Base-by-base conservation (phyloP, 2,888 invertebrate genomes). In the Amphipyra tragopoginis region DNA sequence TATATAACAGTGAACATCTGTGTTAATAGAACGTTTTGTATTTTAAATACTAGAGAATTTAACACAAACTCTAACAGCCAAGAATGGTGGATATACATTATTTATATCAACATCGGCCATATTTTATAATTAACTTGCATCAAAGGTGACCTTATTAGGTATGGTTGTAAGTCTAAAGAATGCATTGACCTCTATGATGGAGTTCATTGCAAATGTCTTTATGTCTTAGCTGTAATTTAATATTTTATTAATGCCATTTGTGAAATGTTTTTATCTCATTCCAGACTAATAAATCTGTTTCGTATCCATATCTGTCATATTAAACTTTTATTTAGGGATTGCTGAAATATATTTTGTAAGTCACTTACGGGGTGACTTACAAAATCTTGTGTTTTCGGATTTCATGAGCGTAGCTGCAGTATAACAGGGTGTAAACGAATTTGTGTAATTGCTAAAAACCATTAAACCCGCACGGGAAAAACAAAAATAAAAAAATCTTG, bases 1-100 rank as follows among this genome's bases (percentile, higher is more conserved):
- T 92, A 89, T 84, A 86, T 91, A 93, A 93, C 81, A 75, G 74
- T 90, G 90, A 88, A 84, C 91, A 93, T 91, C 90, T 93, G 90
- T 93, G 93, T 93, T 91, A 93, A 91, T 90, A 84, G 86, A 84
- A 83, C 84, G 79, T 83, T 86, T 86, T 84, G 81, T 86, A 80
- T 81, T 72, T 76, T 75, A 78, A 79, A 84, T 75, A 73, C 54
- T 61, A 74, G 75, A 71, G 44, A 73, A 80, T 81, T 74, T 73
- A 65, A 71, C 74, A 70, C 66, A 54, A 55, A 67, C 48, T 68
- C 53, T 73, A 61, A 50, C 40, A 21, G 47, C 45, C 54, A 70
- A 76, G 56, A 73, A 74, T 53, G 47, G 54, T 74, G 68, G 64
- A 63, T 56, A 45, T 57, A 40, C 53, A 67, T 75, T 51, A 54